These are phyloP conservation scores for Aythya baeri DNA, from an alignment of 2,113 vertebrate species.

Conservation along the genomic window DNA sequence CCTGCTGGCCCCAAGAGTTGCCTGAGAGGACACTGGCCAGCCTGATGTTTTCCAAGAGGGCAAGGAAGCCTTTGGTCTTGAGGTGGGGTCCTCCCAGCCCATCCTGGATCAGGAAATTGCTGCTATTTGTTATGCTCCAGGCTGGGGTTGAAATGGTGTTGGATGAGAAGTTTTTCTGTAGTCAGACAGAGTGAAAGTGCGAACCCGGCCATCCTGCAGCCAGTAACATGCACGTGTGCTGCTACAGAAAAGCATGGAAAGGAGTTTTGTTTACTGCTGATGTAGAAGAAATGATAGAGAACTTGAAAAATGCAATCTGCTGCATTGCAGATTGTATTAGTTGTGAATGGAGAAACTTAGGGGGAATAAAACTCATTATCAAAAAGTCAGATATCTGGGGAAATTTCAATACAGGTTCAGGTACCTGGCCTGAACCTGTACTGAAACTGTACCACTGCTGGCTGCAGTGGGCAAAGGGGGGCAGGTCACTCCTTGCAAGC, in stretches of 20 bases:
- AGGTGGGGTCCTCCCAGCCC: background rate
- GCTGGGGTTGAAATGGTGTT: background rate
- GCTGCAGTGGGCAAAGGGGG: background rate
- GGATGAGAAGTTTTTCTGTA: background rate
- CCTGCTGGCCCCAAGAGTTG: background rate
- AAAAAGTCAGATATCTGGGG: background rate
- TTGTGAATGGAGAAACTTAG: background rate
- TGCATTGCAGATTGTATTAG: background rate
- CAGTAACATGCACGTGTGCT: accelerated
- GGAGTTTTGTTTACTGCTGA: background rate
- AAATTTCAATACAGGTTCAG: background rate
- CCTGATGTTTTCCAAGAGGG: background rate
- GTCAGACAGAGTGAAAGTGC: background rate
- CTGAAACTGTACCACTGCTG: too few relatives aligned
- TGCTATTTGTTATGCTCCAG: background rate
- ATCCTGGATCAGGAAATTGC: accelerated
- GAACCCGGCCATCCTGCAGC: background rate
- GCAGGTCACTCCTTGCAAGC: accelerated
- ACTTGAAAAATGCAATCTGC: background rate
- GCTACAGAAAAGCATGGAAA: background rate
- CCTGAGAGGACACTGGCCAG: background rate
- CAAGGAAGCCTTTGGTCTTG: accelerated
- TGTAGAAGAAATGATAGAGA: background rate
- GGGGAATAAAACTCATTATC: background rate
- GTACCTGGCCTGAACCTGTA: background rate